A percentile compares a stretch with the other conserved stretches of the same genome.
phyloP scores from a whole-genome alignment of 2,113 vertebrate genomes.

The Eolophus roseicapilla region DNA sequence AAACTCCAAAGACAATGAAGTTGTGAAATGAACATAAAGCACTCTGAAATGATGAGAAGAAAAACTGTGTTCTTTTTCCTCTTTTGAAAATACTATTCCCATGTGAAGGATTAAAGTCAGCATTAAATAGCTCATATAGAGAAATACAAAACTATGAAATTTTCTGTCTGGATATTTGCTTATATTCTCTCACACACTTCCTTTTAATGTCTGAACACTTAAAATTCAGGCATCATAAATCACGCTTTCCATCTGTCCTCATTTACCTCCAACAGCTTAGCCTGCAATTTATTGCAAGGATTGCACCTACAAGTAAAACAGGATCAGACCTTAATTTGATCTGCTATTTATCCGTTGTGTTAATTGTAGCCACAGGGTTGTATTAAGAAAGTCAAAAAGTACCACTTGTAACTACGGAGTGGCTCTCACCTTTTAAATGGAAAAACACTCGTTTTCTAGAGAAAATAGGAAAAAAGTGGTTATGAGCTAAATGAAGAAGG shows the following conservation, averaged over 20 bases:
- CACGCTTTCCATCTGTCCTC: constrained; percentile 7
- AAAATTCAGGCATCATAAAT: constrained; percentile 11
- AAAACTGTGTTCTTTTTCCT: neutral
- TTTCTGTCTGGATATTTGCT: neutral
- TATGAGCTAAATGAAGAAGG: constrained; percentile 54
- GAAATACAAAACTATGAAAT: neutral
- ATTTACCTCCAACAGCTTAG: constrained; percentile 49
- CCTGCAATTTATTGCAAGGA: constrained; percentile 38
- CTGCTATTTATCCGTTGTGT: constrained; percentile 61
- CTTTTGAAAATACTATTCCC: neutral
- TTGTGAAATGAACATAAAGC: constrained; percentile 8
- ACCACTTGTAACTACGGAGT: constrained; percentile 65
- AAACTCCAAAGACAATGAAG: neutral
- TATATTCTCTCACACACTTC: neutral
- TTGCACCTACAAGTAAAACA: constrained; percentile 31
- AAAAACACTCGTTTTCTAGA: constrained; percentile 60
- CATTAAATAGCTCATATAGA: neutral
- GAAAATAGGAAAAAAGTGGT: constrained; percentile 34
- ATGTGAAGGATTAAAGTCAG: neutral
- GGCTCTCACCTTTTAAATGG: constrained; percentile 69
- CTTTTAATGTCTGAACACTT: constrained; percentile 29
- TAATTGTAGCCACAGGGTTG: constrained; percentile 71
- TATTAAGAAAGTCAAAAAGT: constrained; percentile 70
- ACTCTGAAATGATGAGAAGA: constrained; percentile 27
- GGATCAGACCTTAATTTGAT: constrained; percentile 67